phyloP scores from a whole-genome alignment of 2,888 invertebrate genomes.

The Andrena hattorfiana region DNA sequence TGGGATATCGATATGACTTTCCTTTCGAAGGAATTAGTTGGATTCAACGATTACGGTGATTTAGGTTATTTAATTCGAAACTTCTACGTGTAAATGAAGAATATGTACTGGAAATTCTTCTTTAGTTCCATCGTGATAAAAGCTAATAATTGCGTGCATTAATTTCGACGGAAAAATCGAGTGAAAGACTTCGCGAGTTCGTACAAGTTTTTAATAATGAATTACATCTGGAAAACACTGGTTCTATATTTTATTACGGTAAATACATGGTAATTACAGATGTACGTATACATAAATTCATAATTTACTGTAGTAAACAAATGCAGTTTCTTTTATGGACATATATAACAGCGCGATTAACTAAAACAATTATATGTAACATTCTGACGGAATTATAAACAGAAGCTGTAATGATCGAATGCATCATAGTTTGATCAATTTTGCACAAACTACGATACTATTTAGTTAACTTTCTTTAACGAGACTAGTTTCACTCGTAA shows the following conservation, averaged over 20 bases:
- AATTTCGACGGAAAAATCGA: too few species aligned
- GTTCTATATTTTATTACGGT: slow-evolving; percentile 25
- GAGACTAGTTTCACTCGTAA: slow-evolving; percentile 53
- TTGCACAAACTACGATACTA: slow-evolving; percentile 25
- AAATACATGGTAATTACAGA: slow-evolving; percentile 34
- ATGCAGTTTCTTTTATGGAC: slow-evolving; percentile 13
- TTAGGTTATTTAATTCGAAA: too few species aligned
- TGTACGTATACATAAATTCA: slow-evolving; percentile 39
- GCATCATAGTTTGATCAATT: slow-evolving; percentile 22
- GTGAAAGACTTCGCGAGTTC: too few species aligned
- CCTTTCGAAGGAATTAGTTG: too few species aligned
- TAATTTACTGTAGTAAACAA: slow-evolving; percentile 13
- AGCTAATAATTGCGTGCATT: too few species aligned
- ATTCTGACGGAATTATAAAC: background rate
- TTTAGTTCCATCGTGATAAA: too few species aligned
- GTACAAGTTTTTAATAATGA: too few species aligned
- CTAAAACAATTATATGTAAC: slow-evolving; percentile 7
- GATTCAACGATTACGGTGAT: too few species aligned
- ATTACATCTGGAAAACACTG: slow-evolving; percentile 28
- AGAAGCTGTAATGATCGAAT: background rate
- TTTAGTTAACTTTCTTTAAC: slow-evolving; percentile 24
- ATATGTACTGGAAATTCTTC: too few species aligned
- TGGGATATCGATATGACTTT: background rate
- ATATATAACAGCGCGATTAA: slow-evolving; percentile 15
- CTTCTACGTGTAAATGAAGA: too few species aligned